These are phyloP conservation scores for Hipparchia semele DNA, from an alignment of 2,888 invertebrate genomes.

Conservation along the genomic window DNA sequence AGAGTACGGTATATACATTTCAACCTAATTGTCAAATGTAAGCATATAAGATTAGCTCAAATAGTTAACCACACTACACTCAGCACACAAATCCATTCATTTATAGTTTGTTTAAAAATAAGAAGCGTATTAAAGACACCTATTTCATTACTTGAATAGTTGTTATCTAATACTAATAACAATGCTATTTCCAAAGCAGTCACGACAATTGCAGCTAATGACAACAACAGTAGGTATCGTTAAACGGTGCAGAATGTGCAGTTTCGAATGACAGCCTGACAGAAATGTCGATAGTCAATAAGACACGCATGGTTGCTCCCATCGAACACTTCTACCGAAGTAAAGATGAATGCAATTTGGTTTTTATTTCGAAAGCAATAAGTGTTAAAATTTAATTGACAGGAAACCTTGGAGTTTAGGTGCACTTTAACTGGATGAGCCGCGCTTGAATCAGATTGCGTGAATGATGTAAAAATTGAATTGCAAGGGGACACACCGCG, in stretches of 20 bases:
- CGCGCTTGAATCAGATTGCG: not conserved
- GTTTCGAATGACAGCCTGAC: constrained; percentile 35
- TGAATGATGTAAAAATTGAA: not conserved
- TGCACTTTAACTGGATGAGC: not conserved
- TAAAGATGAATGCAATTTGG: not conserved
- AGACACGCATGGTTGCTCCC: constrained; percentile 23
- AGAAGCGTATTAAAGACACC: no score
- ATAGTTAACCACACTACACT: no score
- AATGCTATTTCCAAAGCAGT: constrained; percentile 2
- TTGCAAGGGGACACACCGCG: not conserved
- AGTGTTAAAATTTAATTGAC: not conserved
- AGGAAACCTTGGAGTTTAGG: not conserved
- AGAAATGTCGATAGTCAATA: constrained; percentile 39
- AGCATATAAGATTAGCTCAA: no score
- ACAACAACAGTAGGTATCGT: constrained; percentile 11
- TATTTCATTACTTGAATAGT: not conserved
- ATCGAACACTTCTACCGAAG: not conserved
- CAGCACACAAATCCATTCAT: no score
- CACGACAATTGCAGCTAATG: constrained; percentile 25
- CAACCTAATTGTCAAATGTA: no score
- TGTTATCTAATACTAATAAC: not conserved
- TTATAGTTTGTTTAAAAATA: no score
- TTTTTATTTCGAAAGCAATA: not conserved
- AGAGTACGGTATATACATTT: no score
- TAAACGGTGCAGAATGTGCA: constrained; percentile 18